Percentiles rank a stretch among this genome's conserved stretches.
phyloP scores from a whole-genome alignment of 2,113 vertebrate species.

The Bufo bufo region DNA sequence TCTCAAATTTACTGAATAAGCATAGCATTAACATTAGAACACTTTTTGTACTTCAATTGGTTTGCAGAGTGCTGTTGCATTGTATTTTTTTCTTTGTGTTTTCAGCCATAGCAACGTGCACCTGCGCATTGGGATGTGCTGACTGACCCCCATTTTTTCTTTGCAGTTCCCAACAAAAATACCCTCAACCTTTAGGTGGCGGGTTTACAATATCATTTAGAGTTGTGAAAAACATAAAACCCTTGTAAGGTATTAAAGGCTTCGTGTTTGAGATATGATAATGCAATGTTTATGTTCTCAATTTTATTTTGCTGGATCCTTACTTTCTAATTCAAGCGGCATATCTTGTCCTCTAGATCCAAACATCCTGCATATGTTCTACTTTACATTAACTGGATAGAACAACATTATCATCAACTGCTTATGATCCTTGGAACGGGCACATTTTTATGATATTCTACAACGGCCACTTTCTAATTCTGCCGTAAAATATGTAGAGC shows the following conservation, averaged over 20 bases:
- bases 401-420: conserved; percentile 68
- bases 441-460: conserved; percentile 64
- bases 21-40: too few relatives aligned
- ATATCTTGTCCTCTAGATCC: conserved; percentile 54
- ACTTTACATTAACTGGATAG: conserved; percentile 59
- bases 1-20: too few relatives aligned
- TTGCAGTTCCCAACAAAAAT: too few relatives aligned
- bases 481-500: conserved; percentile 67
- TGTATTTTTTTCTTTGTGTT: too few relatives aligned
- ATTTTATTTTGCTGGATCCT: not conserved
- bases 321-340: conserved; percentile 36
- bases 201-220: too few relatives aligned
- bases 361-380: conserved; percentile 55
- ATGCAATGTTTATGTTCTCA: not conserved
- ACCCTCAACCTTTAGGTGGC: too few relatives aligned
- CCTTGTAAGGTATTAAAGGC: not conserved
- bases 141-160: too few relatives aligned
- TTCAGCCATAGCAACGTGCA: too few relatives aligned
- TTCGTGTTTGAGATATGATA: not conserved
- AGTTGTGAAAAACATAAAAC: not conserved
- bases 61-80: too few relatives aligned
- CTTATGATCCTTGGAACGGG: conserved; percentile 55
- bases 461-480: conserved; percentile 72
- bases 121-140: too few relatives aligned
- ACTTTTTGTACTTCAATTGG: too few relatives aligned